Evolutionary conservation across 2,113 vertebrate genomes (phyloP).

Genomic region (Brachypteracias leptosomus): DNA sequence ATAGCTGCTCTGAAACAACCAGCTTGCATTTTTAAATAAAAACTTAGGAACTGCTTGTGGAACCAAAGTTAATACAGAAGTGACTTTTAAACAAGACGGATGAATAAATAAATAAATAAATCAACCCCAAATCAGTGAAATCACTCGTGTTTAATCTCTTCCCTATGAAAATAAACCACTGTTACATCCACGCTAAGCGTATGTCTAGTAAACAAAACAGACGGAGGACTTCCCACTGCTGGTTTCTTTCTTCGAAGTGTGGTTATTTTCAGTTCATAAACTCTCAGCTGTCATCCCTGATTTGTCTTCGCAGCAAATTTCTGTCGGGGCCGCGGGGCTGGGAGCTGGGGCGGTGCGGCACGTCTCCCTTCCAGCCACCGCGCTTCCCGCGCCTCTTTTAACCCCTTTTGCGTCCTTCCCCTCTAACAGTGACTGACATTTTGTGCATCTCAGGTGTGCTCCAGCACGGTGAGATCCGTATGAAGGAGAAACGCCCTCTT

Average conservation of each 20-base stretch:
- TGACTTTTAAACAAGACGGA: neutral
- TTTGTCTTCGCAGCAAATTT: neutral
- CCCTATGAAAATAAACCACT: neutral
- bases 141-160: neutral
- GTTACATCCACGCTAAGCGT: neutral
- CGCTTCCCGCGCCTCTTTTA: neutral
- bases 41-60: neutral
- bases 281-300: neutral
- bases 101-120: rapidly evolving
- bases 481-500: neutral
- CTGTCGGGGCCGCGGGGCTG: neutral
- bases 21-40: neutral
- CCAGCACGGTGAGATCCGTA: neutral
- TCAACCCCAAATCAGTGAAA: neutral
- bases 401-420: neutral
- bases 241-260: slow-evolving; percentile 7
- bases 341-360: neutral
- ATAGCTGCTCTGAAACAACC: neutral
- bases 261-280: slow-evolving; percentile 61
- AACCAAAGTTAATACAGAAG: neutral
- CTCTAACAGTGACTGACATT: slow-evolving; percentile 26
- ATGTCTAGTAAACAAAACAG: slow-evolving; percentile 33
- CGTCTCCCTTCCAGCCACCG: neutral
- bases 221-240: slow-evolving; percentile 28
- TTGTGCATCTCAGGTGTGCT: neutral